Conservation (phyloP, 2,888 invertebrate genomes). For the Zaprionus obscuricornis region DNA sequence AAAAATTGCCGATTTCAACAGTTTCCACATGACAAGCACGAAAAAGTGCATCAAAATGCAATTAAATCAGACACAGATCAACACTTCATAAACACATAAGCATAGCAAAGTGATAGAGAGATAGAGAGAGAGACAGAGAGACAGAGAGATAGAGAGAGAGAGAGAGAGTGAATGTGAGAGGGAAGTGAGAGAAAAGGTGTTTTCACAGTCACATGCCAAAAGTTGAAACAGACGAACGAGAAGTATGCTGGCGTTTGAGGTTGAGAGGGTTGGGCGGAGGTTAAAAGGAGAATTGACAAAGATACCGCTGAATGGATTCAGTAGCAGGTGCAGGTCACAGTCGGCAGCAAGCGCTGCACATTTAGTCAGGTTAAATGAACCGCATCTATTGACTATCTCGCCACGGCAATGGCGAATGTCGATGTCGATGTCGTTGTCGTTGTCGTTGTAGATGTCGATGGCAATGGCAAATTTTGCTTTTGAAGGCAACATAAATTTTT, state of each 20-base stretch:
- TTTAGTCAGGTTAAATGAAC: conserved; percentile 76
- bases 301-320: too few relatives aligned
- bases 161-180: too few relatives aligned
- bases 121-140: conserved; percentile 4
- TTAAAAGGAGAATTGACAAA: too few relatives aligned
- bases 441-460: too few relatives aligned
- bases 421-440: conserved; percentile 15
- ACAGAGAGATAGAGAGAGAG: not conserved
- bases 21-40: not conserved
- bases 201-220: too few relatives aligned
- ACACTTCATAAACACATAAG: conserved; percentile 60
- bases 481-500: conserved; percentile 78
- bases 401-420: conserved; percentile 27
- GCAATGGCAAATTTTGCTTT: conserved; percentile 70
- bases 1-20: too few relatives aligned
- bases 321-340: conserved; percentile 28
- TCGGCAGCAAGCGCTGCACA: conserved; percentile 62
- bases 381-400: conserved; percentile 76
- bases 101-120: conserved; percentile 4
- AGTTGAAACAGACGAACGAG: too few relatives aligned
- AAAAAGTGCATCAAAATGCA: conserved; percentile 68
- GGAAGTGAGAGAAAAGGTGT: too few relatives aligned
- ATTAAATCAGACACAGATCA: conserved; percentile 73
- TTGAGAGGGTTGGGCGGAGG: too few relatives aligned
- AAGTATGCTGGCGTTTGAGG: too few relatives aligned